phyloP scores from a whole-genome alignment of 1,140 invertebrate species.

The Bombus consobrinus region DNA sequence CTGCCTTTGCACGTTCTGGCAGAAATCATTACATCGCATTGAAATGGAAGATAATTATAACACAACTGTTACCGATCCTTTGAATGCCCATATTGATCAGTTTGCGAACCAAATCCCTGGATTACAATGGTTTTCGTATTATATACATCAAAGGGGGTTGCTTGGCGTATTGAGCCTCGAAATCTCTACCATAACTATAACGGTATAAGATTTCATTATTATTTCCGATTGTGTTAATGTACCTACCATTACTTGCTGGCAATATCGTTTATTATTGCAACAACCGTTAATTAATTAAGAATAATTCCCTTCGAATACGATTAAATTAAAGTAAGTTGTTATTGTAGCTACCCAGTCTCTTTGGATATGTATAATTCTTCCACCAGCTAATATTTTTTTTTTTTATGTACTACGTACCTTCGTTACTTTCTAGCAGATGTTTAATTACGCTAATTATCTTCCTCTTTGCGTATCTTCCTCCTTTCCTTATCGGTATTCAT shows the following conservation, averaged over 20 bases:
- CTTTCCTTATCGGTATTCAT: not conserved
- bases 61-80: conserved; percentile 6
- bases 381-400: not conserved
- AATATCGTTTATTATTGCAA: not conserved
- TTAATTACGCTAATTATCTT: not conserved
- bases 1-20: too few relatives aligned
- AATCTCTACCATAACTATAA: not conserved
- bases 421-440: not conserved
- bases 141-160: conserved; percentile 26
- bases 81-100: conserved; percentile 13
- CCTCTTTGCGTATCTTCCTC: not conserved
- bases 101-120: conserved; percentile 19
- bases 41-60: conserved; percentile 23
- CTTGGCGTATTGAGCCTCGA: not conserved
- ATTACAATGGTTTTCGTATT: conserved; percentile 33
- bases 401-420: not conserved
- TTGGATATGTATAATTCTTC: not conserved
- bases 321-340: not conserved
- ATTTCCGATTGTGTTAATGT: not conserved
- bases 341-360: not conserved
- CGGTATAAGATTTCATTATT: conserved; percentile 10
- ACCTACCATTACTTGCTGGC: fast-evolving
- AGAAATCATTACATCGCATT: conserved; percentile 1
- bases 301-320: not conserved
- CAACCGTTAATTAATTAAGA: not conserved